These are phyloP conservation scores for Colletes gigas DNA, from an alignment of 1,140 invertebrate species.

Conservation along the genomic window DNA sequence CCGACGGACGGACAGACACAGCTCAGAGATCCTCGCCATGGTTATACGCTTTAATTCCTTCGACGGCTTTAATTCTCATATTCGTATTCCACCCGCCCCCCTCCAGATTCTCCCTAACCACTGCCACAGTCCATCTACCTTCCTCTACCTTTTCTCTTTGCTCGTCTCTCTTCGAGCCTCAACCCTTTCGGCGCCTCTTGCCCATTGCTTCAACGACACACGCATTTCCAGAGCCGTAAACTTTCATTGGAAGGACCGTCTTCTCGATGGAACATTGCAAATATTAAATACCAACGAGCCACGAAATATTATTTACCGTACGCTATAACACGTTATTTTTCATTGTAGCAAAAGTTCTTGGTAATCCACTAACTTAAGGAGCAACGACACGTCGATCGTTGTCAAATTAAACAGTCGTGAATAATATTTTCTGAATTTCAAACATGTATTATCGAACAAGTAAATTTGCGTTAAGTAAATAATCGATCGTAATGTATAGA, in stretches of 20 bases:
- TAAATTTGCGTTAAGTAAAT: too few species aligned
- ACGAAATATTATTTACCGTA: background rate
- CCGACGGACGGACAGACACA: constrained; percentile 67
- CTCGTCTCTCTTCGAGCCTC: constrained; percentile 48
- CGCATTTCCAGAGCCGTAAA: constrained; percentile 63
- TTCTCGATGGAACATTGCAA: background rate
- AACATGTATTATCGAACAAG: too few species aligned
- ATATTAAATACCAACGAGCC: background rate
- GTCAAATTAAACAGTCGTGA: too few species aligned
- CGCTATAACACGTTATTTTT: background rate
- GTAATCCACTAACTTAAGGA: background rate
- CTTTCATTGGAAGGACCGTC: background rate
- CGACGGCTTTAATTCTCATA: constrained; percentile 81
- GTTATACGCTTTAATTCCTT: constrained; percentile 81
- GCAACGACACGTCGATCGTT: too few species aligned
- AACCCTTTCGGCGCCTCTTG: constrained; percentile 65
- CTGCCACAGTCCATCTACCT: constrained; percentile 40
- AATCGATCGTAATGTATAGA: too few species aligned
- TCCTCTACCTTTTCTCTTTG: constrained; percentile 55
- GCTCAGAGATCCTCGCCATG: constrained; percentile 70
- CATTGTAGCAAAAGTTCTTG: background rate
- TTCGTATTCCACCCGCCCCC: constrained; percentile 75
- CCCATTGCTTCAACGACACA: constrained; percentile 60
- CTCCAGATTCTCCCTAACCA: constrained; percentile 53
- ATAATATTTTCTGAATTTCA: too few species aligned